Conservation (phyloP, 92 coral and sea anemone species). For the Desmophyllum pertusum region DNA sequence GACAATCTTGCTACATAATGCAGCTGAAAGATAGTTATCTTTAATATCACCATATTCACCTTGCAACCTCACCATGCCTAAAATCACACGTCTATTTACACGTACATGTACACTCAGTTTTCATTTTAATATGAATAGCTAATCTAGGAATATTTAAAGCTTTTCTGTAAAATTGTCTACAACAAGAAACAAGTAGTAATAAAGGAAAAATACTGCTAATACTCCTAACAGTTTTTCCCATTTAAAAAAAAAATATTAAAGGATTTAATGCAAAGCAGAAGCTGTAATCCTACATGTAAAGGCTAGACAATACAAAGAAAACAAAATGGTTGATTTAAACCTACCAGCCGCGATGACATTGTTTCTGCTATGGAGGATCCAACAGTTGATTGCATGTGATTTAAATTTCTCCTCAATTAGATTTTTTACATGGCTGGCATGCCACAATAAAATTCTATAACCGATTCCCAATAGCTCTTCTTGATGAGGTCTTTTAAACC, state of each 20-base stretch:
- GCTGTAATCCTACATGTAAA: neutral
- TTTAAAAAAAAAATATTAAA: neutral
- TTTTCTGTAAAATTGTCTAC: neutral
- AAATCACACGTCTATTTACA: neutral
- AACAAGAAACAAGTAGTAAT: neutral
- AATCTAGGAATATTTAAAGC: neutral
- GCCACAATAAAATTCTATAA: neutral
- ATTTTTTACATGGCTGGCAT: neutral
- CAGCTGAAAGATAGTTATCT: slow-evolving; percentile 1
- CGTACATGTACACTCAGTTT: neutral
- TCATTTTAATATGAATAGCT: neutral
- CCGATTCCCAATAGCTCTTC: slow-evolving; percentile 4
- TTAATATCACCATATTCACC: neutral
- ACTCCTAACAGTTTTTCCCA: neutral
- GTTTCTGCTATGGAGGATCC: slow-evolving; percentile 10
- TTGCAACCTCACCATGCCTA: neutral
- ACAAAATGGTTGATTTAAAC: neutral
- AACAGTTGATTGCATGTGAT: neutral
- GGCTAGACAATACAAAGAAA: neutral
- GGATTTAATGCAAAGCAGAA: neutral
- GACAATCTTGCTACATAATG: neutral
- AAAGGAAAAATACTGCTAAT: neutral
- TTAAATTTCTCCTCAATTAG: neutral
- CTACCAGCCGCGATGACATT: slow-evolving; percentile 36
- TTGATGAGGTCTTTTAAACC: neutral